phyloP scores from a whole-genome alignment of 2,888 invertebrate species.

The Ichneumoninae sp. region DNA sequence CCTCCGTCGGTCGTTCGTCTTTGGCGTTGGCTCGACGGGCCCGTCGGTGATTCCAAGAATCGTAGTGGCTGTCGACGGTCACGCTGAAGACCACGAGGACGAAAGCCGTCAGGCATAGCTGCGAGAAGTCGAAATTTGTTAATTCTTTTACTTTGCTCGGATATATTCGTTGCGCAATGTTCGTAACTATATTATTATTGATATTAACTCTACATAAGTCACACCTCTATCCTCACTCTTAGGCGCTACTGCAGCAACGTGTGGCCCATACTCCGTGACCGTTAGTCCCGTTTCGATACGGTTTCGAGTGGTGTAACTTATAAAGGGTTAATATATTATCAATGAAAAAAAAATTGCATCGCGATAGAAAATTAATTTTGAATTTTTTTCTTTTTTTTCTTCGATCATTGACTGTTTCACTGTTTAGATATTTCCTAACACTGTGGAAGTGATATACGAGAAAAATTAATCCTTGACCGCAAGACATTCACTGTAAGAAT shows the following conservation, averaged over 20 bases:
- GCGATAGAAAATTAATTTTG: not conserved
- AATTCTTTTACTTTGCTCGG: not conserved
- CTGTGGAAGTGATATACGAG: not conserved
- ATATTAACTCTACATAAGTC: too few species aligned
- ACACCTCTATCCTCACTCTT: too few species aligned
- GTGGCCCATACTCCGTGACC: too few species aligned
- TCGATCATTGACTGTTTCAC: not conserved
- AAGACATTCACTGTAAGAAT: not conserved
- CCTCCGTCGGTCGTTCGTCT: slow-evolving; percentile 56
- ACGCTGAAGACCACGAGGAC: slow-evolving; percentile 26
- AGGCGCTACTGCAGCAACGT: too few species aligned
- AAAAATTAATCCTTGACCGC: not conserved
- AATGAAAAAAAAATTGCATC: too few species aligned
- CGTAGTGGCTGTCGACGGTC: slow-evolving; percentile 17
- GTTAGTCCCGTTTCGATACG: too few species aligned
- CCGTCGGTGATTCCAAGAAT: slow-evolving; percentile 51
- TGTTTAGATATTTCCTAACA: not conserved
- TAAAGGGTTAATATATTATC: too few species aligned
- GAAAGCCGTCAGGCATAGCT: slow-evolving; percentile 43
- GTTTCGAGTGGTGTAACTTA: too few species aligned
- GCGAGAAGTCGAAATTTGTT: slow-evolving; percentile 6
- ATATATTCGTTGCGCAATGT: too few species aligned
- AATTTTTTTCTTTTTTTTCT: too few species aligned
- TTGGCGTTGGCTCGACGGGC: slow-evolving; percentile 75
- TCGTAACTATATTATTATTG: too few species aligned